Conservation (phyloP, 2,797 vertebrate species). For the Enteromius paludinosus region DNA sequence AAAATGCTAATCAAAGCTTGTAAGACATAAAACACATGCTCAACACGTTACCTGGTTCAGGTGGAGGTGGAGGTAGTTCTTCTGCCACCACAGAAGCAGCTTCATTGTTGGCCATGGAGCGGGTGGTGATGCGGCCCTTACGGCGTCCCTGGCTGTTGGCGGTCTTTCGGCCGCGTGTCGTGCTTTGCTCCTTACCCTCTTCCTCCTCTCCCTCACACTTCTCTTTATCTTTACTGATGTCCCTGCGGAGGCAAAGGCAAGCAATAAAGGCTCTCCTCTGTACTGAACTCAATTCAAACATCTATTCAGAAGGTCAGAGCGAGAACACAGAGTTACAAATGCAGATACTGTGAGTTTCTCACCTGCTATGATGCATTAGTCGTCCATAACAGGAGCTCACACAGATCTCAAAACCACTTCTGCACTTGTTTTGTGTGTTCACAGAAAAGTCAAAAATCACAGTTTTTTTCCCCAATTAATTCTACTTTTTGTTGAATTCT, state of each 20-base stretch:
- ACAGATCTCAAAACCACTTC: neutral
- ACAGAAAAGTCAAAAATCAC: neutral
- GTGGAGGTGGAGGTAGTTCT: constrained; percentile 83
- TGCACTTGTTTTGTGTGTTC: neutral
- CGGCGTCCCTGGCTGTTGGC: constrained; percentile 97
- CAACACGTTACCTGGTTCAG: constrained; percentile 73
- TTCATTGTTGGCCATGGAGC: constrained; percentile 95
- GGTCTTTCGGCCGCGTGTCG: constrained; percentile 94
- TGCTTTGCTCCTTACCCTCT: constrained; percentile 93
- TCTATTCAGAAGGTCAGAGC: neutral
- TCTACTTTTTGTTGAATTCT: neutral
- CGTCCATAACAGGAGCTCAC: neutral
- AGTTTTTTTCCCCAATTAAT: no score
- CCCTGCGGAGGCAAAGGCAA: constrained; percentile 67
- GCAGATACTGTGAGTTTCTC: neutral
- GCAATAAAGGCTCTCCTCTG: neutral
- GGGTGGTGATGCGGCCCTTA: constrained; percentile 96
- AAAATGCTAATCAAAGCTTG: neutral
- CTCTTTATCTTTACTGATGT: constrained; percentile 95
- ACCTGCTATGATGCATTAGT: neutral
- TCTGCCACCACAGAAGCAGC: constrained; percentile 88
- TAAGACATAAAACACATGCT: neutral
- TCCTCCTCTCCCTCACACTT: constrained; percentile 94
- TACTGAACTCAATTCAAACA: neutral
- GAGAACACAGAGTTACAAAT: neutral